phyloP scores from a whole-genome alignment of 2,797 vertebrate genomes.

The Carcharodon carcharias region DNA sequence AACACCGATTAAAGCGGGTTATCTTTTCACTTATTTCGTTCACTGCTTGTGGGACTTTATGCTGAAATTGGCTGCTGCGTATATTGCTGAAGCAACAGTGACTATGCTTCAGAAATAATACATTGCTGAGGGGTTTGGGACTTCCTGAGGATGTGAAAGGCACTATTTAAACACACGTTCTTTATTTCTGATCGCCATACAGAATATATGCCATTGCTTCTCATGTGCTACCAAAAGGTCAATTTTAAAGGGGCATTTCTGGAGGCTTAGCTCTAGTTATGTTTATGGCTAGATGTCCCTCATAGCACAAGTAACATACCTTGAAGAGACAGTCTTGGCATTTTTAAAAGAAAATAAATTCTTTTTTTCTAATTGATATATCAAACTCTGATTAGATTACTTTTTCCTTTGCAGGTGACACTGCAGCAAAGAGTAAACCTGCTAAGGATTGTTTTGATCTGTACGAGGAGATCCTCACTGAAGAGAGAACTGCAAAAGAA shows the following conservation, averaged over 20 bases:
- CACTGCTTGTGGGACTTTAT: background rate
- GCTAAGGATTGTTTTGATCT: slow-evolving; percentile 76
- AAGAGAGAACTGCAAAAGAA: slow-evolving; percentile 81
- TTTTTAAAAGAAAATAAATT: background rate
- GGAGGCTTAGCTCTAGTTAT: background rate
- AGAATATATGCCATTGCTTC: background rate
- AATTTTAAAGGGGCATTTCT: background rate
- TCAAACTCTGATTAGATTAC: background rate
- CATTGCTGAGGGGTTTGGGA: background rate
- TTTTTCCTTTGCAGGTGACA: slow-evolving; percentile 53
- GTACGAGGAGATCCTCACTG: slow-evolving; percentile 86
- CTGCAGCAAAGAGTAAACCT: slow-evolving; percentile 48
- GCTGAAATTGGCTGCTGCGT: background rate
- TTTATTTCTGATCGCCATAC: background rate
- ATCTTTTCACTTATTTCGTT: background rate
- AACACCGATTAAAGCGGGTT: background rate
- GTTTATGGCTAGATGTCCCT: background rate
- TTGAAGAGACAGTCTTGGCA: background rate
- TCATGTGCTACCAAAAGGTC: background rate
- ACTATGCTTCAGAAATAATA: background rate
- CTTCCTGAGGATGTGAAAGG: background rate
- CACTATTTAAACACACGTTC: background rate
- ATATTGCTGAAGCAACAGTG: background rate
- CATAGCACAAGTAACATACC: background rate
- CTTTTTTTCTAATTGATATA: background rate